Conservation (phyloP, 2,797 vertebrate species). For the Thaleichthys pacificus region DNA sequence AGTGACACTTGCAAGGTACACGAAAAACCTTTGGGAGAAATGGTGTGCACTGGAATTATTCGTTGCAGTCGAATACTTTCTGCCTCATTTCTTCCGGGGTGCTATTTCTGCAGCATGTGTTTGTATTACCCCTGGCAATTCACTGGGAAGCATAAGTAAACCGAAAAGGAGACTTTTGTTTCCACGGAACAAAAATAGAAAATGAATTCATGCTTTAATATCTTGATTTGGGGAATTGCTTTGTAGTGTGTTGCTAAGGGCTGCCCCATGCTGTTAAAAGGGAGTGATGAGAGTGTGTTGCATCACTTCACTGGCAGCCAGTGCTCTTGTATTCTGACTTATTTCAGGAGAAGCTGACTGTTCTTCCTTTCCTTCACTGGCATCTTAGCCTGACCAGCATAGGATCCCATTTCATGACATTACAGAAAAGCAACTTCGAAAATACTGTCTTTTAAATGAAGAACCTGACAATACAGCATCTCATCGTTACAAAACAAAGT, state of each 20-base stretch:
- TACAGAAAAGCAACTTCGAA: background rate
- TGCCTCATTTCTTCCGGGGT: slow-evolving; percentile 10
- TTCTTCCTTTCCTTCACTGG: background rate
- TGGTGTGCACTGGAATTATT: background rate
- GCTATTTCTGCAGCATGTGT: slow-evolving; percentile 1
- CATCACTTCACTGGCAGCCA: background rate
- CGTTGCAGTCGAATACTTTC: slow-evolving; percentile 1
- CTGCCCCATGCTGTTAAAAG: background rate
- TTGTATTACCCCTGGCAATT: slow-evolving; percentile 5
- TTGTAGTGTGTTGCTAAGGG: background rate
- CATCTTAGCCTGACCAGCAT: background rate
- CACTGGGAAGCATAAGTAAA: slow-evolving; percentile 2
- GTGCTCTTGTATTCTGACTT: background rate
- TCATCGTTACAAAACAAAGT: background rate
- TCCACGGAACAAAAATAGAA: slow-evolving; percentile 1
- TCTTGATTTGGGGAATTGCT: slow-evolving; percentile 9
- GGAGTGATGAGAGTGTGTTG: background rate
- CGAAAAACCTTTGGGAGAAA: background rate
- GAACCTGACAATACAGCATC: background rate
- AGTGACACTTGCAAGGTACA: background rate
- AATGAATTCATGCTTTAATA: background rate
- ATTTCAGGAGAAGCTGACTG: background rate
- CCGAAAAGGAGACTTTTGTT: background rate
- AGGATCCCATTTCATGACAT: background rate
- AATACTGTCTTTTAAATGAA: background rate